These are phyloP conservation scores for Dendroctonus valens DNA, from an alignment of 1,140 invertebrate species.

Conservation along the genomic window DNA sequence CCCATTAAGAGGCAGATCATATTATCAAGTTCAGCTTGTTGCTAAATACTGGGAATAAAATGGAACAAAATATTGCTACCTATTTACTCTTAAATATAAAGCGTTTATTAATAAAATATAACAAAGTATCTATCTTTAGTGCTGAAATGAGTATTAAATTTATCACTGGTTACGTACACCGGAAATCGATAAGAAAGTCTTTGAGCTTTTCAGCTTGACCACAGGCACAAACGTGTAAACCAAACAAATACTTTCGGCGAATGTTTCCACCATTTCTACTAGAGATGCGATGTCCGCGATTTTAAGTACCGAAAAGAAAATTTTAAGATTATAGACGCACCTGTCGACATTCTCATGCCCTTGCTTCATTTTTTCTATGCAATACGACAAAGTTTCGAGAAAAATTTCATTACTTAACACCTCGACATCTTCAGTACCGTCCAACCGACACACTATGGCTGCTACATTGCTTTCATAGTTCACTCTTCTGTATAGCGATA, in stretches of 20 bases:
- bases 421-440: slow-evolving; percentile 54
- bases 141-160: no score
- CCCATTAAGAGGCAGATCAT: no score
- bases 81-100: no score
- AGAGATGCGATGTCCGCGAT: slow-evolving; percentile 57
- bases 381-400: slow-evolving; percentile 68
- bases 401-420: slow-evolving; percentile 61
- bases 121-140: no score
- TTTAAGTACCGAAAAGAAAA: slow-evolving; percentile 71
- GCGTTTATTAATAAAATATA: no score
- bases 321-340: slow-evolving; percentile 66
- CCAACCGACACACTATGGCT: slow-evolving; percentile 78
- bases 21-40: no score
- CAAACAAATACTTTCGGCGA: slow-evolving; percentile 54
- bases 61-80: no score
- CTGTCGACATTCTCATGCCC: slow-evolving; percentile 58
- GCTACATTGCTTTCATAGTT: slow-evolving; percentile 86
- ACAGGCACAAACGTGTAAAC: slow-evolving; percentile 75
- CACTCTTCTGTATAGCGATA: slow-evolving; percentile 77
- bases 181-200: slow-evolving; percentile 75
- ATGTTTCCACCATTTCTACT: slow-evolving; percentile 53
- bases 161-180: slow-evolving; percentile 53
- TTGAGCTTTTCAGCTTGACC: slow-evolving; percentile 70
- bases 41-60: no score
- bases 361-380: slow-evolving; percentile 69